These are phyloP conservation scores for Hydractinia echinata DNA, from an alignment of 30 jellyfish, hydroid and myxozoan species.

Conservation along the genomic window DNA sequence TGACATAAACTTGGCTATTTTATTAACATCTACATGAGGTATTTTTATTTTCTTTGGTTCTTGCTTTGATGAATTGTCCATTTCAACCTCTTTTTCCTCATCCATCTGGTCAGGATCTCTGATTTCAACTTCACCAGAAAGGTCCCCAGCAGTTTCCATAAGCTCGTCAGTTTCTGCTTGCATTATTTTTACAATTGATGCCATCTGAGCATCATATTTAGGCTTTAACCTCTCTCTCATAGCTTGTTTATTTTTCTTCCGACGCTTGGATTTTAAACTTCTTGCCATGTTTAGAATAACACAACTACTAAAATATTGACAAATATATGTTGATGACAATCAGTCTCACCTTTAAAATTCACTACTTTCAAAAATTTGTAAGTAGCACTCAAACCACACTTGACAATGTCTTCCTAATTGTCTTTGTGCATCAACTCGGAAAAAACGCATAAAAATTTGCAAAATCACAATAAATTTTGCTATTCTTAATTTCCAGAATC, in stretches of 20 bases:
- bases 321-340: not conserved
- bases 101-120: not conserved
- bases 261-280: constrained; percentile 25
- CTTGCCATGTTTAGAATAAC: constrained; percentile 16
- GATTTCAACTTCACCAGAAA: constrained; percentile 5
- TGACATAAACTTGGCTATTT: constrained; percentile 23
- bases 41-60: constrained; percentile 7
- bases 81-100: not conserved
- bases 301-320: not conserved
- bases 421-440: too few relatives aligned
- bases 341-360: not conserved
- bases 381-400: too few relatives aligned
- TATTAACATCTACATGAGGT: constrained; percentile 19
- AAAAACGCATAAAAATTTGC: too few relatives aligned
- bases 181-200: constrained; percentile 16
- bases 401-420: too few relatives aligned
- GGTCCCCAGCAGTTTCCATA: constrained; percentile 22
- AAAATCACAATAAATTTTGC: too few relatives aligned
- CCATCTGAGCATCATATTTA: constrained; percentile 31
- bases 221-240: constrained; percentile 23
- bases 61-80: not conserved
- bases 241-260: constrained; percentile 17
- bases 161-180: constrained; percentile 22
- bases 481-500: too few relatives aligned
- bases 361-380: not conserved